Base-by-base conservation (phyloP, 2,888 invertebrate genomes). In the Didymodactylos carnosus region DNA sequence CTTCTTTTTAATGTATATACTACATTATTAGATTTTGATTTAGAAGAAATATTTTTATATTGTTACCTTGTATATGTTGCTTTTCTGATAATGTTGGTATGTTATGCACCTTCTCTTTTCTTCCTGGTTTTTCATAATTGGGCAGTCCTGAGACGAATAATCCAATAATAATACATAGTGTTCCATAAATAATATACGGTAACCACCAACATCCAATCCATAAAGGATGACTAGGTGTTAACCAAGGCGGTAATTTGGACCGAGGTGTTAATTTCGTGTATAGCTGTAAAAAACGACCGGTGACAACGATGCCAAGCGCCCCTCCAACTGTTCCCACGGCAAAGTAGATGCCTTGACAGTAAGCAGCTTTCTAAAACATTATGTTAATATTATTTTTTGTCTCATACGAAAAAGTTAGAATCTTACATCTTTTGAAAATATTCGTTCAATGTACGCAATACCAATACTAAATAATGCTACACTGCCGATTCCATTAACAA, bases 311-410 rank as follows among this genome's bases (percentile, higher is more conserved):
- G 13, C 74, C 74, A 23, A 74, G 71, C 7, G 71, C 74, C 39
- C 53, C 43, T 3, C 74, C 74, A 23, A 74, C 51, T 5, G 74
- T 71, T 11, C 53, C 71, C 3, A 53, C 53, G 14, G 74, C 71
- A 74, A 51, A 74, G 69, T 74, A 74, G 35, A 74, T 29, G 11
- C 74, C 74, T 72, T 71, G 74, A 19, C 74, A 27, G 29, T 71
- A 69, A n/a, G 51, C 29, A 3, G 71, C 74, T 69, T 74, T 40
- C 19, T n/a, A n/a, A n/a, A n/a, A n/a, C n/a, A n/a, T n/a, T n/a
- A n/a, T n/a, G n/a, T n/a, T n/a, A n/a, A n/a, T n/a, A n/a, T n/a
- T n/a, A n/a, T n/a, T n/a, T n/a, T n/a, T n/a, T n/a, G n/a, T n/a
- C n/a, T n/a, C n/a, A n/a, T n/a, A n/a, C n/a, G n/a, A n/a, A n/a